These are phyloP conservation scores for Ailuropoda melanoleuca DNA, from an alignment of 2,113 vertebrate species.

Conservation along the genomic window DNA sequence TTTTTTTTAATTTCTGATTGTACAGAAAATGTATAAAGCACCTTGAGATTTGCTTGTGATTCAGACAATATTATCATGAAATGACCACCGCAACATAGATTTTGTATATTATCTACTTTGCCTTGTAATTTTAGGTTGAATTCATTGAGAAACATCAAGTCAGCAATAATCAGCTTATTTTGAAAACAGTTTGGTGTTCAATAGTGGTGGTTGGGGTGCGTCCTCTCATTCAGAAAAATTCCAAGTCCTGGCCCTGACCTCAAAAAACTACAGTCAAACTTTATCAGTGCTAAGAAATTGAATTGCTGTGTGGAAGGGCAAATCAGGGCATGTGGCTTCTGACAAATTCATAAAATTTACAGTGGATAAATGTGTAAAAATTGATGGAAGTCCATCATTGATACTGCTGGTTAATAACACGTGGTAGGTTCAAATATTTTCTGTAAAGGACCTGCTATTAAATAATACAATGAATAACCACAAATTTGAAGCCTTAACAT, in stretches of 20 bases:
- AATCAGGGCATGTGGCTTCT: background rate
- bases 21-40: background rate
- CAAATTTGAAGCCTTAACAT: background rate
- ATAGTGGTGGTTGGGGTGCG: background rate
- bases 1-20: background rate
- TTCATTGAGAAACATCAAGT: background rate
- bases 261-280: background rate
- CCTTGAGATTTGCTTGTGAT: background rate
- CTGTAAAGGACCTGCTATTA: background rate
- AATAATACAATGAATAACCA: background rate
- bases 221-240: background rate
- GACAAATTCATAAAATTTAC: background rate
- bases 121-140: background rate
- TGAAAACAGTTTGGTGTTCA: background rate
- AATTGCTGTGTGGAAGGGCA: background rate
- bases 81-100: background rate
- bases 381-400: background rate
- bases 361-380: background rate
- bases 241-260: background rate
- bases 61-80: background rate
- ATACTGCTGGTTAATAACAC: background rate
- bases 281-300: background rate
- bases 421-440: background rate
- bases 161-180: background rate
- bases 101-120: background rate